phyloP scores from a whole-genome alignment of 2,797 vertebrate species.

The Mus minutoides region DNA sequence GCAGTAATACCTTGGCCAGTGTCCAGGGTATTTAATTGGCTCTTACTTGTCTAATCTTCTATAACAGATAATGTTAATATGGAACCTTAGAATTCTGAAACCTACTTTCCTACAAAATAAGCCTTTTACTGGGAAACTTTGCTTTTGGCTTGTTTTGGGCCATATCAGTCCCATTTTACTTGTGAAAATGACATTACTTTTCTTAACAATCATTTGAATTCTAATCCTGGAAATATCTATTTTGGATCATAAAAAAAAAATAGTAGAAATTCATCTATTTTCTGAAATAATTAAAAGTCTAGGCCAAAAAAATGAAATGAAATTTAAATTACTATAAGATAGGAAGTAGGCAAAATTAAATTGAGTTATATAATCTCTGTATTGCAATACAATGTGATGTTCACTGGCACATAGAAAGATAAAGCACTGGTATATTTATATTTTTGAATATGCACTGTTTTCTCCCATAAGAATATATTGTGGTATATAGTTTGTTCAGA shows the following conservation, averaged over 20 bases:
- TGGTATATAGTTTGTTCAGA: background rate
- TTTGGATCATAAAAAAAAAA: slow-evolving; percentile 64
- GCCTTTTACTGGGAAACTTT: slow-evolving; percentile 76
- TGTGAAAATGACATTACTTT: slow-evolving; percentile 72
- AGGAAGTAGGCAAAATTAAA: slow-evolving; percentile 74
- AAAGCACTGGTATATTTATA: slow-evolving; percentile 58
- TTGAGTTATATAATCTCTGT: slow-evolving; percentile 71
- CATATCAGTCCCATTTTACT: slow-evolving; percentile 20
- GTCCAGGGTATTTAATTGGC: slow-evolving; percentile 83
- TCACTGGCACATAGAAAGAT: slow-evolving; percentile 78
- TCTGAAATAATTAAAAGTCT: slow-evolving; percentile 78
- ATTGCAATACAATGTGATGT: slow-evolving; percentile 77
- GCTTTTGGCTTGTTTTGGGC: slow-evolving; percentile 74
- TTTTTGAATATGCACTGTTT: slow-evolving; percentile 52
- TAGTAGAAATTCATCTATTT: slow-evolving; percentile 53
- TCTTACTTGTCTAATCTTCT: slow-evolving; percentile 80
- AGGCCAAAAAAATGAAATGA: slow-evolving; percentile 70
- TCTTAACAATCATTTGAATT: slow-evolving; percentile 56
- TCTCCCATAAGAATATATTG: background rate
- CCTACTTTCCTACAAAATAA: slow-evolving; percentile 65
- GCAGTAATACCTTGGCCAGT: slow-evolving; percentile 66
- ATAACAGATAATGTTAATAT: slow-evolving; percentile 81
- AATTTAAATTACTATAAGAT: slow-evolving; percentile 83
- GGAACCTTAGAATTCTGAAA: slow-evolving; percentile 76
- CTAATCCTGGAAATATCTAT: slow-evolving; percentile 74